These are phyloP conservation scores for Gracilinanus agilis DNA, from an alignment of 2,113 vertebrate genomes.

Conservation along the genomic window DNA sequence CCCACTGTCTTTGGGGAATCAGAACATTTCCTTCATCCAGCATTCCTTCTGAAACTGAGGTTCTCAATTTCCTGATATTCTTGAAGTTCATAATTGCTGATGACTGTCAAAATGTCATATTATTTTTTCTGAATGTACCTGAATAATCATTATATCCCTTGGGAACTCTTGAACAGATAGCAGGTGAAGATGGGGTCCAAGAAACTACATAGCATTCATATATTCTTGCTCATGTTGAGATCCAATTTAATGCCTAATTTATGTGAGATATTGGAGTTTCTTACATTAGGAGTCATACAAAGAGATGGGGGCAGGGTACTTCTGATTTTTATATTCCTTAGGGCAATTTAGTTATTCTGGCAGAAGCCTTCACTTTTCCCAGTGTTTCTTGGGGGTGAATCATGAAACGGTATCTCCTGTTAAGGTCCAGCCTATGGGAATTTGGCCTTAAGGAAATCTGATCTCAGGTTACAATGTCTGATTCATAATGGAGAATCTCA, in stretches of 20 bases:
- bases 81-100: neutral
- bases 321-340: neutral
- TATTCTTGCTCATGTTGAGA: neutral
- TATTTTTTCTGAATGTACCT: neutral
- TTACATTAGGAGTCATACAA: neutral
- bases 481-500: neutral
- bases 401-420: neutral
- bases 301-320: neutral
- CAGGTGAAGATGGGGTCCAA: neutral
- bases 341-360: neutral
- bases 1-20: neutral
- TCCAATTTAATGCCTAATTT: neutral
- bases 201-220: neutral
- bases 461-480: neutral
- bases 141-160: neutral
- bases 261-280: neutral
- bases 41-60: neutral
- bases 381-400: neutral
- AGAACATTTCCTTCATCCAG: neutral
- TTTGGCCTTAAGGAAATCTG: neutral
- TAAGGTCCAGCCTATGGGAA: neutral
- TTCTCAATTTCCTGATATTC: neutral
- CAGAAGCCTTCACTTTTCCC: neutral
- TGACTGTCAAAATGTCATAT: neutral
- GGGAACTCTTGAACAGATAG: neutral